Percentiles rank a stretch among this genome's conserved stretches.
phyloP scores from a whole-genome alignment of 2,797 vertebrate species.

The Dicrostonyx torquatus region DNA sequence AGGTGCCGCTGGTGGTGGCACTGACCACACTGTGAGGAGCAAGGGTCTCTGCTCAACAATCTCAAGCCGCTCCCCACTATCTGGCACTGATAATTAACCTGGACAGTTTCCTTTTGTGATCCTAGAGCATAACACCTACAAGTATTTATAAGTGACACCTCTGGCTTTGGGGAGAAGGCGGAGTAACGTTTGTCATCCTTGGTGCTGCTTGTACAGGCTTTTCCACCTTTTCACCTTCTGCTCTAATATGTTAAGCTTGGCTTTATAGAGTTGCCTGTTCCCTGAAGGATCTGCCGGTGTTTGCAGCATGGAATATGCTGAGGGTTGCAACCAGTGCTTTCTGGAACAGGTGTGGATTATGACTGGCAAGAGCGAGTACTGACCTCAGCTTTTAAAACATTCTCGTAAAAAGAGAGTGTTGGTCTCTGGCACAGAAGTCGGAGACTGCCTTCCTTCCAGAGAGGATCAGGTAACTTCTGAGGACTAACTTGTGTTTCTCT shows the following conservation, averaged over 20 bases:
- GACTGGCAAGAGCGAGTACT: background rate
- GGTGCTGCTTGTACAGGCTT: background rate
- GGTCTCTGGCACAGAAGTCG: background rate
- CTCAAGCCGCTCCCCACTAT: background rate
- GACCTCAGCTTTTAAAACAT: constrained; percentile 15
- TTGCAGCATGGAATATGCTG: background rate
- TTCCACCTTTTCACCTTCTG: background rate
- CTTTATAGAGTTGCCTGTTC: background rate
- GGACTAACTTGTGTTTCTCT: background rate
- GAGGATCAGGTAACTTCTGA: background rate
- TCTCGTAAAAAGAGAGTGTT: background rate
- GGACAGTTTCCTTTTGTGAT: background rate
- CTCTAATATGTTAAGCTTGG: background rate
- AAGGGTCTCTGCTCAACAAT: background rate
- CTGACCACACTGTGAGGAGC: background rate
- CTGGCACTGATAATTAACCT: background rate
- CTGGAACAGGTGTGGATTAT: background rate
- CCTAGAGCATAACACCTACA: background rate
- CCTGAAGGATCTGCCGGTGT: constrained; percentile 5
- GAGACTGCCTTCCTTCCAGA: background rate
- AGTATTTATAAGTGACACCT: background rate
- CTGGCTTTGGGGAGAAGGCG: background rate
- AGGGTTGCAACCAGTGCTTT: background rate
- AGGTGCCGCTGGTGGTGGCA: too few relatives aligned
- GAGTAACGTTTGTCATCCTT: background rate